Conservation (phyloP, 2,113 vertebrate genomes). For the Polypterus senegalus region DNA sequence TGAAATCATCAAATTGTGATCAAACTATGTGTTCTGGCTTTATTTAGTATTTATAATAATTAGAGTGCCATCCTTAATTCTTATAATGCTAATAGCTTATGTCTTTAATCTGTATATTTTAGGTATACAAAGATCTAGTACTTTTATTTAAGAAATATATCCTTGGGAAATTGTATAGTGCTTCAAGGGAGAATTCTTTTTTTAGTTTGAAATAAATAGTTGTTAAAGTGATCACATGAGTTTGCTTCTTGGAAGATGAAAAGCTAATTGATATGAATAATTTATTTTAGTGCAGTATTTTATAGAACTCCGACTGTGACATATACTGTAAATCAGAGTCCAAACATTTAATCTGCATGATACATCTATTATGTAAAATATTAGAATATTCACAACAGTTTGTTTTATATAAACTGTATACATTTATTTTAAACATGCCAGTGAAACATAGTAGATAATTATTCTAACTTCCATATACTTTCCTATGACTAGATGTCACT, state of each 20-base stretch:
- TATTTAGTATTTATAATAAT: constrained; percentile 26
- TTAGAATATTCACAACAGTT: constrained; percentile 41
- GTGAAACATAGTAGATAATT: constrained; percentile 19
- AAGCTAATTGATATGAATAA: constrained; percentile 65
- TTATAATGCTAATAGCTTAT: constrained; percentile 48
- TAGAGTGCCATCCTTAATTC: constrained; percentile 47
- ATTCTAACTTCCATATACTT: no score
- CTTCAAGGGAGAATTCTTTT: constrained; percentile 70
- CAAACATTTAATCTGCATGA: constrained; percentile 32
- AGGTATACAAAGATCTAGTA: constrained; percentile 79
- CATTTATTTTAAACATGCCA: constrained; percentile 37
- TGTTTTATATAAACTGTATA: constrained; percentile 34
- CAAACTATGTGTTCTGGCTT: constrained; percentile 8
- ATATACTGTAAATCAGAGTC: constrained; percentile 46
- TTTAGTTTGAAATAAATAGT: constrained; percentile 84
- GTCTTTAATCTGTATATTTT: constrained; percentile 84
- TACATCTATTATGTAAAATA: constrained; percentile 19
- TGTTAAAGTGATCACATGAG: constrained; percentile 85
- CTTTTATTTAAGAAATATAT: constrained; percentile 91
- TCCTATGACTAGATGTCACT: no score
- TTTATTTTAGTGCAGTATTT: constrained; percentile 52
- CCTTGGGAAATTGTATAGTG: constrained; percentile 68
- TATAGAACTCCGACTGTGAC: constrained; percentile 48
- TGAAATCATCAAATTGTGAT: constrained; percentile 26
- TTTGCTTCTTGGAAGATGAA: constrained; percentile 78